phyloP scores from a whole-genome alignment of 2,888 invertebrate species.

The Falcaria lacertinaria region DNA sequence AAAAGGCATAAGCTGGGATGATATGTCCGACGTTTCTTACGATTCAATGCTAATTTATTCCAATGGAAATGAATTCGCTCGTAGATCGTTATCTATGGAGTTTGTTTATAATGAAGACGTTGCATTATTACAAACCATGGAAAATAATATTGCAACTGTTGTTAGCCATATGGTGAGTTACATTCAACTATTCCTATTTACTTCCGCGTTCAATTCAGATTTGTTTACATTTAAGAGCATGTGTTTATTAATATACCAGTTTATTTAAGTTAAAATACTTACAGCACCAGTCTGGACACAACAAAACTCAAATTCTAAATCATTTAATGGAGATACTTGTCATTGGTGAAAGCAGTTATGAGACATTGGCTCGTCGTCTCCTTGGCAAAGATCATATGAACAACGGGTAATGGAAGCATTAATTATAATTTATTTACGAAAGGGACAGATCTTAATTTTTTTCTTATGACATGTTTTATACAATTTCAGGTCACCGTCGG shows the following conservation, averaged over 20 bases:
- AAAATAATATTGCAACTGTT: constrained; percentile 46
- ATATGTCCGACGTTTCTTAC: constrained; percentile 71
- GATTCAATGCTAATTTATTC: constrained; percentile 81
- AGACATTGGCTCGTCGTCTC: constrained; percentile 44
- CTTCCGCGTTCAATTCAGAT: neutral
- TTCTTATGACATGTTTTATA: constrained; percentile 2
- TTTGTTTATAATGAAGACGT: constrained; percentile 48
- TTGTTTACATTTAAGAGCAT: neutral
- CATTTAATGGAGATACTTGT: constrained; percentile 62
- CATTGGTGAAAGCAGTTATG: constrained; percentile 56
- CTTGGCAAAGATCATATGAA: constrained; percentile 37
- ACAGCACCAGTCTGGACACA: constrained; percentile 55
- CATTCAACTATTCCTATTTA: neutral
- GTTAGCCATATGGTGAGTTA: constrained; percentile 55
- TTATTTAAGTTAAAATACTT: constrained; percentile 32
- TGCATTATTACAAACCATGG: constrained; percentile 49
- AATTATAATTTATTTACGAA: constrained; percentile 17
- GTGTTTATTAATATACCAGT: constrained; percentile 4
- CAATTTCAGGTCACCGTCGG: constrained; percentile 54
- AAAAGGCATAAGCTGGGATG: constrained; percentile 73
- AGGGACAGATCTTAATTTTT: too few species aligned
- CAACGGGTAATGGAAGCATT: constrained; percentile 39
- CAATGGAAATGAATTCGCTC: constrained; percentile 82
- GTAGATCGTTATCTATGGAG: constrained; percentile 65
- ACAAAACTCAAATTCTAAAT: constrained; percentile 62